These are phyloP conservation scores for Agrotis puta DNA, from an alignment of 2,888 invertebrate genomes.

Conservation along the genomic window DNA sequence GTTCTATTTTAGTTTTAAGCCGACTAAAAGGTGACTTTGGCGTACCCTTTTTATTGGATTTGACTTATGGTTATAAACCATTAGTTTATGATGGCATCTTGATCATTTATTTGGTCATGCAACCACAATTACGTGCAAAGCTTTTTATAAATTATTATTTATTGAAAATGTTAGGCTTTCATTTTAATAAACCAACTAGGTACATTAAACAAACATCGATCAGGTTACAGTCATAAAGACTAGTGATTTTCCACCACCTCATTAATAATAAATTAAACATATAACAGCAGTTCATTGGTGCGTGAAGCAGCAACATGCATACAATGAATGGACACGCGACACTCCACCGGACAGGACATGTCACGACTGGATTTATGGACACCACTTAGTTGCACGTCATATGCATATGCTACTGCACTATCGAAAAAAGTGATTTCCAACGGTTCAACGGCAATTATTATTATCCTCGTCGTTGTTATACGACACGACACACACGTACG, in stretches of 20 bases:
- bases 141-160: conserved; percentile 26
- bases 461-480: conserved; percentile 44
- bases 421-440: conserved; percentile 68
- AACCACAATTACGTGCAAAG: conserved; percentile 29
- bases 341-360: conserved; percentile 78
- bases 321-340: conserved; percentile 77
- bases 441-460: conserved; percentile 58
- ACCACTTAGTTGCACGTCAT: conserved; percentile 84
- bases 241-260: conserved; percentile 48
- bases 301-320: conserved; percentile 72
- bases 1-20: conserved; percentile 20
- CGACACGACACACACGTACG: conserved; percentile 59
- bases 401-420: conserved; percentile 67
- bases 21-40: conserved; percentile 40
- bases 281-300: conserved; percentile 68
- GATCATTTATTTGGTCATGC: conserved; percentile 52
- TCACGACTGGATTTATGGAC: conserved; percentile 81
- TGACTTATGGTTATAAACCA: conserved; percentile 24
- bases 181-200: background rate
- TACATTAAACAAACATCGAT: conserved; percentile 3
- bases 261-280: conserved; percentile 71
- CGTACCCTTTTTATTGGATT: conserved; percentile 33
- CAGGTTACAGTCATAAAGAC: conserved; percentile 34
- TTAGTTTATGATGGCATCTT: conserved; percentile 44
- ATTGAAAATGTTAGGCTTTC: background rate